Conservation (phyloP, 2,797 vertebrate genomes). For the Glossophaga mutica region DNA sequence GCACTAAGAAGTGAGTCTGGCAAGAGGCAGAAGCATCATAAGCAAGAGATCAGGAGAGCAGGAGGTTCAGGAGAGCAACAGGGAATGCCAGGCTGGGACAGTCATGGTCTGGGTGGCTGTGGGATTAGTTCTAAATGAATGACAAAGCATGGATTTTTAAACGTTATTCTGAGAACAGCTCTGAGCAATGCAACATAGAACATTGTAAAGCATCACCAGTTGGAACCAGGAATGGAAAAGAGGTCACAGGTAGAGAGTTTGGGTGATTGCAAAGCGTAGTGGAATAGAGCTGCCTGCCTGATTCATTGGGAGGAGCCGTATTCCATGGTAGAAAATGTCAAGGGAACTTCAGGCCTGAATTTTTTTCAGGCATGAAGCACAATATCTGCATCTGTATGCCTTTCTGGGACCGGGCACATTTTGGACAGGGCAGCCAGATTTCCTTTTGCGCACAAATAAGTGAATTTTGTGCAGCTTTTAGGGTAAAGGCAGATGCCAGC, state of each 20-base stretch:
- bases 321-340: background rate
- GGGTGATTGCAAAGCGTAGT: background rate
- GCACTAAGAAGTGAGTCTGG: background rate
- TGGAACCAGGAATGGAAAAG: background rate
- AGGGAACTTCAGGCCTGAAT: background rate
- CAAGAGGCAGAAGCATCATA: background rate
- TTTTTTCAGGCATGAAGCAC: background rate
- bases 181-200: background rate
- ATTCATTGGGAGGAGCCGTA: background rate
- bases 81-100: no score
- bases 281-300: background rate
- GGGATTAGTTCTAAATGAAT: background rate
- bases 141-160: background rate
- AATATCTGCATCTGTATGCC: background rate
- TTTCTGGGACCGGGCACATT: background rate
- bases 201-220: background rate
- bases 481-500: background rate
- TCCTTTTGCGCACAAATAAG: background rate
- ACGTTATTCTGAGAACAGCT: background rate
- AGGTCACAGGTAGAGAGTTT: background rate
- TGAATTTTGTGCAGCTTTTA: background rate
- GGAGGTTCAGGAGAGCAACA: background rate
- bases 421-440: background rate
- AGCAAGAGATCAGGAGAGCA: background rate
- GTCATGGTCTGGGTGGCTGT: rapidly evolving